A percentile compares a stretch with the other conserved stretches of the same genome.
These are phyloP conservation scores for Osmerus eperlanus DNA, from an alignment of 2,113 vertebrate genomes.

Conservation along the genomic window DNA sequence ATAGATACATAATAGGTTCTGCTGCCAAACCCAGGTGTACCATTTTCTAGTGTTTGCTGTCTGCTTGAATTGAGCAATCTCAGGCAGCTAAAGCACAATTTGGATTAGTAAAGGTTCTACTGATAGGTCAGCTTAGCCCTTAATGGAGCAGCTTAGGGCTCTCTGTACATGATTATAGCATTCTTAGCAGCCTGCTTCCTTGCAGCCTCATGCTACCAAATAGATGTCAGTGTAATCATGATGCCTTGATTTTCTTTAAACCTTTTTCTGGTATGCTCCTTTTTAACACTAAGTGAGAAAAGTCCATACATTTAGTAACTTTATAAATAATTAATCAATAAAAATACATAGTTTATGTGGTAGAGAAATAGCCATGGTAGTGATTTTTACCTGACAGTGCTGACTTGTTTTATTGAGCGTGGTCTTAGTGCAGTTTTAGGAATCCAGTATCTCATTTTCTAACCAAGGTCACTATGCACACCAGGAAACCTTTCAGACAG, in stretches of 20 bases:
- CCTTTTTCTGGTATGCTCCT: slow-evolving; percentile 32
- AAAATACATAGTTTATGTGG: neutral
- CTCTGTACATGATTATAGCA: slow-evolving; percentile 69
- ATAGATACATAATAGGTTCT: slow-evolving; percentile 45
- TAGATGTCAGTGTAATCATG: slow-evolving; percentile 46
- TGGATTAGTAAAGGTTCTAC: slow-evolving; percentile 71
- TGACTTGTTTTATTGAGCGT: neutral
- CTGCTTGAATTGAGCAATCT: slow-evolving; percentile 68
- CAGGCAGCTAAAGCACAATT: slow-evolving; percentile 70
- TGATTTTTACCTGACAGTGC: neutral
- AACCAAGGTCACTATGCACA: neutral
- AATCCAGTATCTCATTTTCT: neutral
- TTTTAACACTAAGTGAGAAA: slow-evolving; percentile 28
- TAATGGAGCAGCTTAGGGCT: slow-evolving; percentile 78
- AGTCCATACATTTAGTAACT: neutral
- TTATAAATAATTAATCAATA: neutral
- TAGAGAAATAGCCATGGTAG: neutral
- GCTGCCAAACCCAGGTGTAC: slow-evolving; percentile 45
- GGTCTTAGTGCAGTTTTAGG: neutral
- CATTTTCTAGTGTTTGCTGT: slow-evolving; percentile 33
- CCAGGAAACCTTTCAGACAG: neutral
- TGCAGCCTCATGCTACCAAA: slow-evolving; percentile 72
- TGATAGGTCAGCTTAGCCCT: slow-evolving; percentile 74
- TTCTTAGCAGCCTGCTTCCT: slow-evolving; percentile 65
- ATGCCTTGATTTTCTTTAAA: slow-evolving; percentile 28